phyloP scores from a whole-genome alignment of 2,888 invertebrate genomes.

The Pherbina coryleti region DNA sequence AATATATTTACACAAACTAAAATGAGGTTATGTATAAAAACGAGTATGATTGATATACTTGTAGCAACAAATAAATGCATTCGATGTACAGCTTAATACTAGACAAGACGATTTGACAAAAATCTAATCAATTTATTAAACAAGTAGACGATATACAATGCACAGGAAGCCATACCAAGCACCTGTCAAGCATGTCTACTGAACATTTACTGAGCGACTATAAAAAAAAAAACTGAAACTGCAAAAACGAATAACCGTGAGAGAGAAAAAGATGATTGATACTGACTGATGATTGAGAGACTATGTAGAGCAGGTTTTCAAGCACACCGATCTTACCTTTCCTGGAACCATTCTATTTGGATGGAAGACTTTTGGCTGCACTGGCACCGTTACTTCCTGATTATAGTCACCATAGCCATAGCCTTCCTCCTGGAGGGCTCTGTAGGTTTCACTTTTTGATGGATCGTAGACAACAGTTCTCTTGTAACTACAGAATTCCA shows the following conservation, averaged over 20 bases:
- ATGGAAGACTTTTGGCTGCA: conserved; percentile 82
- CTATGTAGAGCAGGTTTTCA: conserved; percentile 18
- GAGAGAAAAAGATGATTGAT: neutral
- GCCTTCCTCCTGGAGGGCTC: conserved; percentile 85
- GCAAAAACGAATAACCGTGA: neutral
- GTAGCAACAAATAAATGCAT: neutral
- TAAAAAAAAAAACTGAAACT: neutral
- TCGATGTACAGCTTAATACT: neutral
- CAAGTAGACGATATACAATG: neutral
- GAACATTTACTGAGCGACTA: neutral
- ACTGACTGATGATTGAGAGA: conserved; percentile 30
- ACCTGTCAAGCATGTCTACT: neutral
- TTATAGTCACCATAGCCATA: conserved; percentile 74
- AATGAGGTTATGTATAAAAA: too few relatives aligned
- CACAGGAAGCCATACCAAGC: neutral
- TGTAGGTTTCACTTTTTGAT: conserved; percentile 88
- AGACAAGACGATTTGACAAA: neutral
- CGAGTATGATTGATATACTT: neutral
- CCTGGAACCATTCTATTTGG: conserved; percentile 71
- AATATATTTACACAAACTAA: neutral
- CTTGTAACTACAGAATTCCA: conserved; percentile 69
- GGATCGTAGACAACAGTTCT: conserved; percentile 86
- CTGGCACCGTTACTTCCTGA: conserved; percentile 80
- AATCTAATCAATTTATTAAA: neutral
- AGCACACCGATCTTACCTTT: conserved; percentile 71